Conservation (phyloP, 2,888 invertebrate species). For the Oscheius sp. region DNA sequence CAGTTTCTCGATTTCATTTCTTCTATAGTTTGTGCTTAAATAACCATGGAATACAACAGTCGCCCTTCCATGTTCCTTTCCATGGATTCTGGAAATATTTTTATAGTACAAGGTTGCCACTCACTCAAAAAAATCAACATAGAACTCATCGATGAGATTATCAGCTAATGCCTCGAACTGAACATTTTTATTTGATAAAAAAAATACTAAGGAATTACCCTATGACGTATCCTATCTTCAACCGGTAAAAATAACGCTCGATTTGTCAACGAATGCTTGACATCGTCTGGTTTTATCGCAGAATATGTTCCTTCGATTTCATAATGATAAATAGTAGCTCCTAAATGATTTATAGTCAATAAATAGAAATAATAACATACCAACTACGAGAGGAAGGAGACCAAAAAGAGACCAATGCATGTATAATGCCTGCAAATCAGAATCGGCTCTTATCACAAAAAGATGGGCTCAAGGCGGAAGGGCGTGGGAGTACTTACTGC, state of each 20-base stretch:
- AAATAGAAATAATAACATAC: too few relatives aligned
- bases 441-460: background rate
- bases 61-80: background rate
- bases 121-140: slow-evolving; percentile 16
- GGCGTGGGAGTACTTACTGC: background rate
- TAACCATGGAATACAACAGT: slow-evolving; percentile 7
- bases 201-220: background rate
- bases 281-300: background rate
- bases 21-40: background rate
- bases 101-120: background rate
- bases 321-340: background rate
- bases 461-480: background rate
- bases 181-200: background rate
- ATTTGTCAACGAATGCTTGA: background rate
- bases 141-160: background rate
- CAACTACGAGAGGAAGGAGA: background rate
- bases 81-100: background rate
- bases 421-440: background rate
- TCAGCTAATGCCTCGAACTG: background rate
- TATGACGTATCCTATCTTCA: background rate
- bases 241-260: background rate
- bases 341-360: background rate
- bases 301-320: slow-evolving; percentile 16
- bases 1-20: background rate
- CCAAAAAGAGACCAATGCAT: background rate